phyloP scores from a whole-genome alignment of 92 coral and sea anemone species.

The Montipora capitata region DNA sequence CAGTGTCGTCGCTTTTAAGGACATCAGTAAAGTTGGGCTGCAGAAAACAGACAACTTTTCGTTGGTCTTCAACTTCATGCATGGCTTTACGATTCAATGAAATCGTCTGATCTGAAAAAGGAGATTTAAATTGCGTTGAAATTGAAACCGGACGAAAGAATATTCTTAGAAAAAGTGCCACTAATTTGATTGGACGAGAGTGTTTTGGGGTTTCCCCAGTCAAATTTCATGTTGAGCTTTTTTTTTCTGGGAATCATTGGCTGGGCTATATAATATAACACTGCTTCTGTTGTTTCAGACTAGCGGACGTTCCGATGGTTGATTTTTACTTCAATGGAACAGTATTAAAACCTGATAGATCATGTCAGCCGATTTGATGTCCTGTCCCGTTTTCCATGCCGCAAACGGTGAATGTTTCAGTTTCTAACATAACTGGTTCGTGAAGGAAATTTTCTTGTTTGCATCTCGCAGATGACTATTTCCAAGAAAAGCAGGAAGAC shows the following conservation, averaged over 20 bases:
- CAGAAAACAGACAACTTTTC: constrained; percentile 82
- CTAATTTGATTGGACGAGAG: constrained; percentile 21
- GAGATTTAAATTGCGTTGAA: background rate
- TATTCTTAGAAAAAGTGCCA: constrained; percentile 11
- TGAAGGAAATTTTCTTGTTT: background rate
- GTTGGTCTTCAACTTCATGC: constrained; percentile 29
- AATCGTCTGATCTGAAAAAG: background rate
- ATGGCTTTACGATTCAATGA: background rate
- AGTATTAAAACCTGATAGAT: too few species aligned
- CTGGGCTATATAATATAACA: background rate
- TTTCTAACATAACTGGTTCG: too few species aligned
- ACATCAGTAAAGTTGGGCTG: constrained; percentile 92
- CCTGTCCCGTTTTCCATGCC: too few species aligned
- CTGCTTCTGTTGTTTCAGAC: background rate
- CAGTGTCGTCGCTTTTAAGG: constrained; percentile 58
- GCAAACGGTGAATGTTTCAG: background rate
- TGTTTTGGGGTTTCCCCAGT: background rate
- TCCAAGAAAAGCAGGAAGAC: constrained; percentile 8
- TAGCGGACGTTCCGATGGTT: too few species aligned
- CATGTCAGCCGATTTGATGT: too few species aligned
- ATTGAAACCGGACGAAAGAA: constrained; percentile 1
- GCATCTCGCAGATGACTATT: background rate
- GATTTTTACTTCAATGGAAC: background rate
- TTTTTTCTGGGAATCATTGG: constrained; percentile 19
- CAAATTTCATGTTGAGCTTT: background rate